Percentiles rank a stretch among this genome's conserved stretches.
Conservation (phyloP, 35 echinoderm and acorn worm species). For the Lytechinus variegatus region DNA sequence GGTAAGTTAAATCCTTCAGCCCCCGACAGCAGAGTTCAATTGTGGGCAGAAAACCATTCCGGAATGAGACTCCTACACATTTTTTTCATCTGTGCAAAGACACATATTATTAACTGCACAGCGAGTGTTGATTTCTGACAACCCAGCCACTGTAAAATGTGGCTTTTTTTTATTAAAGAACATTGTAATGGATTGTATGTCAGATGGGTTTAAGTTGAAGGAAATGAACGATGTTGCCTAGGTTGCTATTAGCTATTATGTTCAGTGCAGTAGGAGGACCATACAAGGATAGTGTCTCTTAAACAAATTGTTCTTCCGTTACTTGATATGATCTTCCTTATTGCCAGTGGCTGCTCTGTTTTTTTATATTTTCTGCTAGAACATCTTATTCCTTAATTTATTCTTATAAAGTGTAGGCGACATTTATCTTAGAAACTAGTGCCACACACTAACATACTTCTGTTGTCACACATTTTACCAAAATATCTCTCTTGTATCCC, state of each 20-base stretch:
- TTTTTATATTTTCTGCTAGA: neutral
- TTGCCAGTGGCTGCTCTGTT: neutral
- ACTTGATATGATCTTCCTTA: neutral
- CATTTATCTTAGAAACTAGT: no score
- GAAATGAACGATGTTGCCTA: neutral
- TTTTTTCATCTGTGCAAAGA: neutral
- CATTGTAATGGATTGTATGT: neutral
- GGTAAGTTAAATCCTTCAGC: neutral
- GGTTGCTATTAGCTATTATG: neutral
- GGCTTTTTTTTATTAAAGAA: neutral
- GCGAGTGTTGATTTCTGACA: neutral
- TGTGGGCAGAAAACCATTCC: neutral
- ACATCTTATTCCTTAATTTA: neutral
- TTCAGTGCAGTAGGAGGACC: neutral
- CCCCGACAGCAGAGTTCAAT: neutral
- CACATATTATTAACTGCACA: neutral
- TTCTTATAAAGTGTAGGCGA: no score
- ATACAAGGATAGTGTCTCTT: neutral
- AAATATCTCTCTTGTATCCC: no score
- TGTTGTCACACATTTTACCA: no score
- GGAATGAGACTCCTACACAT: neutral
- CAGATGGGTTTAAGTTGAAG: neutral
- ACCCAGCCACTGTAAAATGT: neutral
- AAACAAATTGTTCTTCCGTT: slow-evolving; percentile 13
- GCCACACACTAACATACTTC: no score